Evolutionary conservation across 2,113 vertebrate species (phyloP).

Genomic region (Colinus virginianus): DNA sequence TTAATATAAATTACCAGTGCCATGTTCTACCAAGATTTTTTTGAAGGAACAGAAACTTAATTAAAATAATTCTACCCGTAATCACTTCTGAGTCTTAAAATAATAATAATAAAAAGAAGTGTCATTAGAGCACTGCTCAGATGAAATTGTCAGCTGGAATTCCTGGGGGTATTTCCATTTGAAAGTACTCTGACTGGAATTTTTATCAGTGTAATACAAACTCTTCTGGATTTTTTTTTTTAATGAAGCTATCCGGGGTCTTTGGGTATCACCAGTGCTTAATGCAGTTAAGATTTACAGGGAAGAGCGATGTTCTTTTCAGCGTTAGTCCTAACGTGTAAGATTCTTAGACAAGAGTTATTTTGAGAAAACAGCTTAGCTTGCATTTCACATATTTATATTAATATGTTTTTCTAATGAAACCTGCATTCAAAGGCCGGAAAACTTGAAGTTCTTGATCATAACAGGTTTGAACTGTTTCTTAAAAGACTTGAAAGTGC

Average conservation of each 20-base stretch:
- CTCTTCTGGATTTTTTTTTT: background rate
- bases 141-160: conserved; percentile 48
- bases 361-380: conserved; percentile 2
- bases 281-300: background rate
- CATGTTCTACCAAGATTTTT: background rate
- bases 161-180: conserved; percentile 38
- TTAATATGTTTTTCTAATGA: background rate
- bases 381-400: background rate
- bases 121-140: conserved; percentile 13
- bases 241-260: conserved; percentile 5
- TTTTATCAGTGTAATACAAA: conserved; percentile 33
- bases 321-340: background rate
- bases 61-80: conserved; percentile 39
- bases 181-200: conserved; percentile 19
- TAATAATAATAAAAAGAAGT: background rate
- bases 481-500: background rate
- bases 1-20: conserved; percentile 15
- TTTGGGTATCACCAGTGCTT: background rate
- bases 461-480: background rate
- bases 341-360: background rate
- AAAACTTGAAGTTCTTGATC: background rate
- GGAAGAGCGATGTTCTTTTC: background rate
- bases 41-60: conserved; percentile 30
- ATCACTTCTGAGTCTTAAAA: conserved; percentile 44
- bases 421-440: background rate